Conservation (phyloP, 2,888 invertebrate genomes). For the Pterobdella sp. region DNA sequence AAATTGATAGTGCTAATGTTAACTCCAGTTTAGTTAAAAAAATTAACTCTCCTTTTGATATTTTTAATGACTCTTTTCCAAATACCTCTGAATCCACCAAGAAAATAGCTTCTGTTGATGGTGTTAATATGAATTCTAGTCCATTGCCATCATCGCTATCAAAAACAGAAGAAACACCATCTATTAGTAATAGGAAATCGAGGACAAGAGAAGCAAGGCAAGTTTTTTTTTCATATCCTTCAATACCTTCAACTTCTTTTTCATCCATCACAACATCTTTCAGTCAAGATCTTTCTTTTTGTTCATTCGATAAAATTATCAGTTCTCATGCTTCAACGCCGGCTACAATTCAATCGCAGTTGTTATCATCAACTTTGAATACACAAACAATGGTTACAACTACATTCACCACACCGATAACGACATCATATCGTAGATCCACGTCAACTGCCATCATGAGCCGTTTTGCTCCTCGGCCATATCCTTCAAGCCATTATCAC, state of each 20-base stretch:
- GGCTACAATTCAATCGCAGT: neutral
- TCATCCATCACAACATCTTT: neutral
- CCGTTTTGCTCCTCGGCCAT: slow-evolving; percentile 29
- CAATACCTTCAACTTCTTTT: neutral
- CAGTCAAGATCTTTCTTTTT: neutral
- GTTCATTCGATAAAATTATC: neutral
- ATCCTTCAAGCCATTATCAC: neutral
- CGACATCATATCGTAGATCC: slow-evolving; percentile 8
- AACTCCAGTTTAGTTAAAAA: no score
- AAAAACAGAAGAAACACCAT: no score
- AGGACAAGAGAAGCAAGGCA: slow-evolving; percentile 1
- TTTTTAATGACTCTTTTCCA: no score
- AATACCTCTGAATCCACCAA: no score
- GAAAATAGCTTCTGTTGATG: no score
- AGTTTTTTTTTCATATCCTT: neutral
- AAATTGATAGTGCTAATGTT: no score
- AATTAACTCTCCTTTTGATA: no score
- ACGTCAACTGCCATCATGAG: slow-evolving; percentile 31
- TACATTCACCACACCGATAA: neutral
- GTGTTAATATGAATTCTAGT: no score
- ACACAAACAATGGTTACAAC: neutral
- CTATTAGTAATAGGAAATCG: no score
- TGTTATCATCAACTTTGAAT: neutral
- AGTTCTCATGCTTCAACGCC: neutral
- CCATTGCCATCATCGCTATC: no score